phyloP scores from a whole-genome alignment of 2,797 vertebrate species.

The Gephyroberyx darwinii region DNA sequence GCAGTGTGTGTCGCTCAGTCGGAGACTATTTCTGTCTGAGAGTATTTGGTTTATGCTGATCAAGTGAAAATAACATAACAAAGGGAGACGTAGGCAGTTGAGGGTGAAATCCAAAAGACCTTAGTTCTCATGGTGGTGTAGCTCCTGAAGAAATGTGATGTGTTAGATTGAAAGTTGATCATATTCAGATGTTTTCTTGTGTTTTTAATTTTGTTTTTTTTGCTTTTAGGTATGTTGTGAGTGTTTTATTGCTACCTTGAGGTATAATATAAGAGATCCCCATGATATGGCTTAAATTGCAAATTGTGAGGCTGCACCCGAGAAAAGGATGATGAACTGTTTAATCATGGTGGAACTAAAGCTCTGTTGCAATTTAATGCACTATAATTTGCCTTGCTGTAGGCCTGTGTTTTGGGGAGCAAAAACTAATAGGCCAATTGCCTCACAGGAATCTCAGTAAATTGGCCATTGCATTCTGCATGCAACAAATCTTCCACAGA shows the following conservation, averaged over 20 bases:
- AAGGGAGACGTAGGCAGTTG: neutral
- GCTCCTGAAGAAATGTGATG: neutral
- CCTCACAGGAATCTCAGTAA: neutral
- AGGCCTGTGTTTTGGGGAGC: neutral
- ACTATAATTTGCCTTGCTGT: neutral
- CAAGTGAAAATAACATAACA: neutral
- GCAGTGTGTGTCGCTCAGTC: neutral
- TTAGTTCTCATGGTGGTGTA: too few species aligned
- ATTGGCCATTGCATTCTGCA: conserved; percentile 1
- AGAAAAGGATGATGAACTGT: neutral
- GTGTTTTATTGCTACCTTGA: too few species aligned
- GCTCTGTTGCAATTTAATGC: neutral
- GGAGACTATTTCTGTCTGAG: neutral
- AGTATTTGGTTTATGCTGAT: neutral
- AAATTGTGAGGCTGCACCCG: too few species aligned
- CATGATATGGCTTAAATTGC: too few species aligned
- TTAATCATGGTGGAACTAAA: too few species aligned
- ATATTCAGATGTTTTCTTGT: too few species aligned
- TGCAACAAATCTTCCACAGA: neutral
- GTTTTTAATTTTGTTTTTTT: neutral
- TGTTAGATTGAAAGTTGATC: neutral
- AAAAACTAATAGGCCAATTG: neutral
- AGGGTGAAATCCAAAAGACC: neutral
- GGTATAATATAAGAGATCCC: neutral
- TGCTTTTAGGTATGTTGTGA: too few species aligned